Evolutionary conservation across 53 echinoderm and acorn worm genomes (phyloP).

Genomic region (Paelopatides confundens): DNA sequence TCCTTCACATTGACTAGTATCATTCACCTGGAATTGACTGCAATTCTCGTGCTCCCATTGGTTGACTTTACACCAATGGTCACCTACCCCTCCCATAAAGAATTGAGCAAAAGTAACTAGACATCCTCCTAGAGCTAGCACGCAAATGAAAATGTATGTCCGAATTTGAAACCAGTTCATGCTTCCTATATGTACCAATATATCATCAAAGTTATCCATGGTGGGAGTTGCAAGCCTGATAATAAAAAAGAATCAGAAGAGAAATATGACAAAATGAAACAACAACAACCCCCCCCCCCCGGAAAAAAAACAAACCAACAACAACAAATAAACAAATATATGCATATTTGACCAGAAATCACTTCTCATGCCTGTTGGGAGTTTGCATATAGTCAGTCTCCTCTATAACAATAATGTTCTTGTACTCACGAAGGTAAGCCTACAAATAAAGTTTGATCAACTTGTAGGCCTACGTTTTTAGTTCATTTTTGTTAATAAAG

Average conservation of each 20-base stretch:
- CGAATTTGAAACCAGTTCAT: not conserved
- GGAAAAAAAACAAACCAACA: too few species aligned
- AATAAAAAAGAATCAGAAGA: not conserved
- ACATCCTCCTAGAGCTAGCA: not conserved
- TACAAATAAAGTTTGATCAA: too few species aligned
- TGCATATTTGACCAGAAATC: too few species aligned
- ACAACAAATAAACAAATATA: too few species aligned
- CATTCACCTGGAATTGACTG: not conserved
- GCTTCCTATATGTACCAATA: slow-evolving; percentile 4
- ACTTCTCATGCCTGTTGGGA: too few species aligned
- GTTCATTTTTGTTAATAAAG: too few species aligned
- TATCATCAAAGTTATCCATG: slow-evolving; percentile 17
- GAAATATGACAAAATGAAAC: too few species aligned
- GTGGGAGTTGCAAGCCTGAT: not conserved
- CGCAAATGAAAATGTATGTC: slow-evolving; percentile 2
- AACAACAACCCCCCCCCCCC: too few species aligned
- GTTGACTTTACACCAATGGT: slow-evolving; percentile 39
- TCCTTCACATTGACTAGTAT: not conserved
- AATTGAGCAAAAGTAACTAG: slow-evolving; percentile 26
- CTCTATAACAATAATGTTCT: too few species aligned
- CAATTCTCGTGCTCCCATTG: slow-evolving; percentile 10
- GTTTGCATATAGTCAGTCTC: too few species aligned
- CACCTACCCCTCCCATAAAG: slow-evolving; percentile 14
- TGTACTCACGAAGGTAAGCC: too few species aligned
- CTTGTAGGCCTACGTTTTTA: too few species aligned